Evolutionary conservation across 2,113 vertebrate species (phyloP).

Genomic region (Sapayoa aenigma): DNA sequence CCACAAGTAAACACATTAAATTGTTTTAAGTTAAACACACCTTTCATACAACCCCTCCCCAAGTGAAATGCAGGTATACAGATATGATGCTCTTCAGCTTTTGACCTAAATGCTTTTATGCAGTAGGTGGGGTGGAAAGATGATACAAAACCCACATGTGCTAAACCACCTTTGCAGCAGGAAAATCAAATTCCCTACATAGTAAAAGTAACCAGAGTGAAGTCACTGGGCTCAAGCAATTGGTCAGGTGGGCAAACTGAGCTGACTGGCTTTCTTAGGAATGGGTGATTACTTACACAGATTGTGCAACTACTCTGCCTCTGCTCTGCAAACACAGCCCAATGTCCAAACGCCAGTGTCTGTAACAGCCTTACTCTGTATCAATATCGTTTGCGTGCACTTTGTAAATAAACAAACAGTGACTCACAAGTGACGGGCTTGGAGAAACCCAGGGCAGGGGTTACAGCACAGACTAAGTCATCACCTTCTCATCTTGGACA

Average conservation of each 20-base stretch:
- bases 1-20: neutral
- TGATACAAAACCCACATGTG: neutral
- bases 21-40: neutral
- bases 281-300: neutral
- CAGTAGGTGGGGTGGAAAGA: neutral
- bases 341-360: neutral
- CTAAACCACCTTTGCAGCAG: neutral
- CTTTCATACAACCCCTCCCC: neutral
- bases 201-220: neutral
- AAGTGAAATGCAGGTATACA: neutral
- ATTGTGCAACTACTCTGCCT: neutral
- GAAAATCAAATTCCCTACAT: neutral
- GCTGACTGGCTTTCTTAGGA: neutral
- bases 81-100: neutral
- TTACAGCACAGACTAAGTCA: neutral
- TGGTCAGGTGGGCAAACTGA: neutral
- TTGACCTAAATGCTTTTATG: neutral
- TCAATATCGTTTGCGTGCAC: rapidly evolving
- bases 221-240: neutral
- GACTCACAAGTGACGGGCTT: neutral
- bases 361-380: neutral
- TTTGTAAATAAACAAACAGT: conserved; percentile 21
- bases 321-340: neutral
- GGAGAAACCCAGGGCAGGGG: neutral
- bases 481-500: neutral